Percentiles rank a stretch among this genome's conserved stretches.
Evolutionary conservation across 2,888 invertebrate species (phyloP).

Genomic region (Mythimna pallens): DNA sequence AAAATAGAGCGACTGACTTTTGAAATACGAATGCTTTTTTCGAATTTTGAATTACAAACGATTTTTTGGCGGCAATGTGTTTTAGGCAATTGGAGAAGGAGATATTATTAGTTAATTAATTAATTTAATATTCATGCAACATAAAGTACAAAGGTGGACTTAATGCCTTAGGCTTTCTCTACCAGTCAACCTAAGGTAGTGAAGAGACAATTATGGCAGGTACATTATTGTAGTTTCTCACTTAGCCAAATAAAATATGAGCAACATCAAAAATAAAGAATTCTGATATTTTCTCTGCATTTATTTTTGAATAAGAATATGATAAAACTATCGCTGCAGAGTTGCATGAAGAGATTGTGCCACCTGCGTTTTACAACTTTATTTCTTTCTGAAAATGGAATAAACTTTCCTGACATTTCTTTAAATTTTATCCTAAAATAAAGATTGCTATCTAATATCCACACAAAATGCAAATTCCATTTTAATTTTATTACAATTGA

Average conservation of each 20-base stretch:
- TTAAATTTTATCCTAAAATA: conserved; percentile 15
- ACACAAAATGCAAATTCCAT: neutral
- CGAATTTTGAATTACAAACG: conserved; percentile 8
- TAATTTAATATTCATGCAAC: too few species aligned
- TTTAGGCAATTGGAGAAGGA: neutral
- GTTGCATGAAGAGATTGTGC: conserved; percentile 32
- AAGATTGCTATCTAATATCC: neutral
- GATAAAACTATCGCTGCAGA: conserved; percentile 25
- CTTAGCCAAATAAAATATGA: neutral
- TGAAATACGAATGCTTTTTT: conserved; percentile 17
- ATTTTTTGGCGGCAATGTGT: conserved; percentile 8
- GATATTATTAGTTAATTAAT: too few species aligned
- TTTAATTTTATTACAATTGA: neutral
- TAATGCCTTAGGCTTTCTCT: too few species aligned
- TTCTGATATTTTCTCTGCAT: conserved; percentile 3
- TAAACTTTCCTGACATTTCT: conserved; percentile 19
- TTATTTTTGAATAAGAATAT: conserved; percentile 22
- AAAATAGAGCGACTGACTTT: conserved; percentile 40
- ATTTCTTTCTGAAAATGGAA: conserved; percentile 26
- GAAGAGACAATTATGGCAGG: too few species aligned
- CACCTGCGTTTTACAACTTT: conserved; percentile 55
- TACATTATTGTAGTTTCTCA: neutral
- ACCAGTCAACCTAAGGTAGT: too few species aligned
- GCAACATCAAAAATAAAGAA: neutral
- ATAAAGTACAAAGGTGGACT: too few species aligned